Conservation (phyloP, 2,888 invertebrate species). For the Idaea aversata region DNA sequence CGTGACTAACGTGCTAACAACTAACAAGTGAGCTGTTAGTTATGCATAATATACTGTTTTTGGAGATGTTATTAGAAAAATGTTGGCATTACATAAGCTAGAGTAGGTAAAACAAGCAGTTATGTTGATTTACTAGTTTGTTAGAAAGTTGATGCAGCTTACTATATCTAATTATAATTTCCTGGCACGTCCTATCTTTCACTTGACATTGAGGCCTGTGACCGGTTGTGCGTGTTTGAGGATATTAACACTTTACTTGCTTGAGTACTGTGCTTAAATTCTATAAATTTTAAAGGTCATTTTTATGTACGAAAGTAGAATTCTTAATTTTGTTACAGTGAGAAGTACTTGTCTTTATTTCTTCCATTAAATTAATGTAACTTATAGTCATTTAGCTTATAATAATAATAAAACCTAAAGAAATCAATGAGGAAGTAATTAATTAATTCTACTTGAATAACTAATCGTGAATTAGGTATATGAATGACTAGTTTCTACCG, state of each 20-base stretch:
- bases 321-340: not conserved
- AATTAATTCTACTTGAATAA: too few relatives aligned
- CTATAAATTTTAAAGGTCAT: not conserved
- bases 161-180: slow-evolving; percentile 47
- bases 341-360: not conserved
- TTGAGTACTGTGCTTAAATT: slow-evolving; percentile 16
- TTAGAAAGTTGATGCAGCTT: slow-evolving; percentile 21
- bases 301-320: not conserved
- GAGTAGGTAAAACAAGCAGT: not conserved
- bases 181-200: slow-evolving; percentile 61
- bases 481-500: too few relatives aligned
- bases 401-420: too few relatives aligned
- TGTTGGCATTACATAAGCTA: not conserved
- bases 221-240: slow-evolving; percentile 52
- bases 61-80: not conserved
- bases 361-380: not conserved
- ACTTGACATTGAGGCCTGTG: slow-evolving; percentile 72
- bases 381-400: too few relatives aligned
- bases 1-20: slow-evolving; percentile 3
- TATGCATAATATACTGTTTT: not conserved
- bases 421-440: too few relatives aligned
- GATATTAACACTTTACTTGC: slow-evolving; percentile 54
- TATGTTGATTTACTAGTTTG: slow-evolving; percentile 7
- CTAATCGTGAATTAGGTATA: too few relatives aligned
- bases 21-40: not conserved